These are phyloP conservation scores for Crotalus helleri DNA, from an alignment of 2,113 vertebrate genomes.

Conservation along the genomic window DNA sequence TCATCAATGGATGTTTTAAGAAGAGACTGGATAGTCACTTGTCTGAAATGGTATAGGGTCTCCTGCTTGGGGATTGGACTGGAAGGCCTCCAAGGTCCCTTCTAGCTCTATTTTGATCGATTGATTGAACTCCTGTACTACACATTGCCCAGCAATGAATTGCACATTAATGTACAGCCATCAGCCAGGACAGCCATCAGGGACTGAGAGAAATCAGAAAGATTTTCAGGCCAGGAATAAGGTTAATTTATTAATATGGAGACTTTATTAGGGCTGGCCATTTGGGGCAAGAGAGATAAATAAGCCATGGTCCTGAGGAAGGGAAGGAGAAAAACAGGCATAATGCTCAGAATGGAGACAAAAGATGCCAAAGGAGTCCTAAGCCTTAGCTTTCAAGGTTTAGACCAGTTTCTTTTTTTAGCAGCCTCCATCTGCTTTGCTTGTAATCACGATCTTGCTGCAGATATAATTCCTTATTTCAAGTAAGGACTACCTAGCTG, in stretches of 20 bases:
- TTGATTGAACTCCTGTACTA: background rate
- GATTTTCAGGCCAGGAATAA: background rate
- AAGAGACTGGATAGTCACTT: background rate
- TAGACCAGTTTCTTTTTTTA: background rate
- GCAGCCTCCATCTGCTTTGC: background rate
- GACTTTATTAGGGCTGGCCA: background rate
- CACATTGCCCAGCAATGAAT: background rate
- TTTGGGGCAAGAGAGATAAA: background rate
- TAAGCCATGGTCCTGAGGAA: background rate
- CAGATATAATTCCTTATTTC: background rate
- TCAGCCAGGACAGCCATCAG: background rate
- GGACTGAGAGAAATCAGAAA: background rate
- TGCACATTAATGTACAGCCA: background rate
- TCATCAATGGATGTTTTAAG: background rate
- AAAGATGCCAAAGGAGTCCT: background rate
- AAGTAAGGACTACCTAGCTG: background rate
- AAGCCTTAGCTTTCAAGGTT: background rate
- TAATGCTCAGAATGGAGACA: background rate
- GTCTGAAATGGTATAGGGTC: background rate
- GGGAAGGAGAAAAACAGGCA: background rate
- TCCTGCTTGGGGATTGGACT: background rate
- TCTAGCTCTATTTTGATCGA: background rate
- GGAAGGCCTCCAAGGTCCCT: background rate
- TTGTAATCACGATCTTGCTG: background rate
- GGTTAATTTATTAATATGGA: background rate